phyloP scores from a whole-genome alignment of 2,113 vertebrate species.

The Etheostoma cragini region DNA sequence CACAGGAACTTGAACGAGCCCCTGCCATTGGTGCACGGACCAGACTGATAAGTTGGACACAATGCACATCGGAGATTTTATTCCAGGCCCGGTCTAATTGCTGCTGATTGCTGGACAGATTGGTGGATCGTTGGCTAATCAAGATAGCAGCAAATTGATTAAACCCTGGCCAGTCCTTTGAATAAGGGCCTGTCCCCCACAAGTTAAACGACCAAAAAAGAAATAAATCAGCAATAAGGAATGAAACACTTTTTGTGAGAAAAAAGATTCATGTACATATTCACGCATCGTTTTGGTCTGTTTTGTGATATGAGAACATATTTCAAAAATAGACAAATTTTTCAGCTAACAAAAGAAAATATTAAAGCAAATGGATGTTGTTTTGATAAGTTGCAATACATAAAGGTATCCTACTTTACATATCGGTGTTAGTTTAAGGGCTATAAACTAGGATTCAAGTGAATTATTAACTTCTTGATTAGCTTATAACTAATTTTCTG shows the following conservation, averaged over 20 bases:
- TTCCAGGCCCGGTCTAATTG: constrained; percentile 58
- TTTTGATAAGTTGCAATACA: neutral
- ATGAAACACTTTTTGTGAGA: constrained; percentile 1
- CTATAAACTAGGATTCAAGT: neutral
- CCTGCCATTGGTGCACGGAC: constrained; percentile 48
- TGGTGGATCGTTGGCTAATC: constrained; percentile 56
- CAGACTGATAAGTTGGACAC: constrained; percentile 63
- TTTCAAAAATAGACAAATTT: neutral
- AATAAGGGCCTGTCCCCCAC: constrained; percentile 31
- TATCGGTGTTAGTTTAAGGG: too few species aligned
- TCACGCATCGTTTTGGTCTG: neutral
- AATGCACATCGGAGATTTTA: constrained; percentile 56
- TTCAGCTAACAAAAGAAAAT: neutral
- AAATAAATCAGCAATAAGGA: constrained; percentile 13
- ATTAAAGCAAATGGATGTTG: neutral
- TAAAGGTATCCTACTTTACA: neutral
- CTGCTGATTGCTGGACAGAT: constrained; percentile 65
- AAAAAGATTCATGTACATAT: neutral
- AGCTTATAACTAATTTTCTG: neutral
- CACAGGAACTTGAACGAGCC: constrained; percentile 68
- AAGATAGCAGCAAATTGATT: constrained; percentile 61
- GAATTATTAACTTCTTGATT: neutral
- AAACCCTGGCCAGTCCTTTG: constrained; percentile 23
- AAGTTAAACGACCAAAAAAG: neutral
- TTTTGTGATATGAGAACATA: neutral